Evolutionary conservation across 2,113 vertebrate genomes (phyloP), one percentile per base, ranked within the genome.

Genomic region (Burhinus oedicnemus): DNA sequence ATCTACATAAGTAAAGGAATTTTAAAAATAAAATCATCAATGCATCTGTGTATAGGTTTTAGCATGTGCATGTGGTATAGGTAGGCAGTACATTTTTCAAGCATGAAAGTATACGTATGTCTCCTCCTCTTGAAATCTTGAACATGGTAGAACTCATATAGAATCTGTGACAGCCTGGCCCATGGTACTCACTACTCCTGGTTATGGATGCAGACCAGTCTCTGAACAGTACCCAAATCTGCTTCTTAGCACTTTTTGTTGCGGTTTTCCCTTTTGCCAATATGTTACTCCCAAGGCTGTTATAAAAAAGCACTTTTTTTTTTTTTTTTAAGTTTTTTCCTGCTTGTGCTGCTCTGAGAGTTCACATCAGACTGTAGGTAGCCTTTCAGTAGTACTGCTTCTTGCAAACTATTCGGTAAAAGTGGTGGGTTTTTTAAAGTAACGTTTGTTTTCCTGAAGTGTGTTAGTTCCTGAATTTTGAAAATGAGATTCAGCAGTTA

Each of bases 141-240:
- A 47, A 19, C 30, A 15, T 0, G 0, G 15, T n/a, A 40, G 36
- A 32, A 6, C 47, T 55, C 15, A 9, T 23, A 22, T 1, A 42
- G 30, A 86, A 11, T 15, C 47, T 45, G n/a, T 23, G 30, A 13
- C 12, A 55, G 8, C 52, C 52, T 64, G 64, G 26, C 49, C 78
- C 0, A 0, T 9, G 15, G 21, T 58, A 21, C 61, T 60, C 49
- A 55, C 32, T 34, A 30, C 40, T 15, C 23, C 45, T 68, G 19
- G 19, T 38, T 66, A 52, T 23, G 25, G 68, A 52, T 11, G 25
- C 23, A 81, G 30, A 60, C 1, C 14, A 30, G 26, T 47, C 21
- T 83, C 64, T 64, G 21, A 80, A 61, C 14, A 29, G 11, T 55
- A 81, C 29, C 20, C 20, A 1, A 44, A 55, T 44, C 29, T 68